phyloP scores from a whole-genome alignment of 2,888 invertebrate species.

The Holacanthella duospinosa region DNA sequence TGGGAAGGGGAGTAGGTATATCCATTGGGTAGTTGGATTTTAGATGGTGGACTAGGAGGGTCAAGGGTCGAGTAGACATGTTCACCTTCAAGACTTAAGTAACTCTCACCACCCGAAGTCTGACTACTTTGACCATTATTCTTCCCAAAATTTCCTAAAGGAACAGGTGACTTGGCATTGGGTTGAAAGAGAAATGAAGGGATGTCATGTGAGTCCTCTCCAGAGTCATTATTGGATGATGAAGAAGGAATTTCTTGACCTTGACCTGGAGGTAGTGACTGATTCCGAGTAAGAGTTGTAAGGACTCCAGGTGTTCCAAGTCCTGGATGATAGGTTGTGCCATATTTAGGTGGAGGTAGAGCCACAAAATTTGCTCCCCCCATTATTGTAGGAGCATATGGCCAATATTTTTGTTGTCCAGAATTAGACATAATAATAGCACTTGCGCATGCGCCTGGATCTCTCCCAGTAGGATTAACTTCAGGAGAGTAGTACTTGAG shows the following conservation, averaged over 20 bases:
- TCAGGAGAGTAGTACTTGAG: neutral
- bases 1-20: slow-evolving; percentile 29
- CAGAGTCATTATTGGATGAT: no score
- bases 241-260: neutral
- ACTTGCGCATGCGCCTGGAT: no score
- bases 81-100: slow-evolving; percentile 36
- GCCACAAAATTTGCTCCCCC: slow-evolving; percentile 23
- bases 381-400: slow-evolving; percentile 21
- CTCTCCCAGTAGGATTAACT: no score
- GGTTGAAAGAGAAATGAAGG: slow-evolving; percentile 8
- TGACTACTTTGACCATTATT: neutral
- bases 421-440: neutral
- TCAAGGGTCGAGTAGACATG: slow-evolving; percentile 36
- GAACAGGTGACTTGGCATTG: slow-evolving; percentile 19
- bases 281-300: neutral
- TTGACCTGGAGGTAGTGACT: neutral
- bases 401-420: slow-evolving; percentile 16
- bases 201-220: neutral
- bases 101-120: slow-evolving; percentile 30
- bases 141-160: slow-evolving; percentile 8
- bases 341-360: slow-evolving; percentile 34
- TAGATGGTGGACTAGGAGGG: slow-evolving; percentile 36
- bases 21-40: slow-evolving; percentile 35
- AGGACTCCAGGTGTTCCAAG: neutral
- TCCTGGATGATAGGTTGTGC: slow-evolving; percentile 6